Evolutionary conservation across 2,113 vertebrate genomes (phyloP).

Genomic region (Perca schrenkii): DNA sequence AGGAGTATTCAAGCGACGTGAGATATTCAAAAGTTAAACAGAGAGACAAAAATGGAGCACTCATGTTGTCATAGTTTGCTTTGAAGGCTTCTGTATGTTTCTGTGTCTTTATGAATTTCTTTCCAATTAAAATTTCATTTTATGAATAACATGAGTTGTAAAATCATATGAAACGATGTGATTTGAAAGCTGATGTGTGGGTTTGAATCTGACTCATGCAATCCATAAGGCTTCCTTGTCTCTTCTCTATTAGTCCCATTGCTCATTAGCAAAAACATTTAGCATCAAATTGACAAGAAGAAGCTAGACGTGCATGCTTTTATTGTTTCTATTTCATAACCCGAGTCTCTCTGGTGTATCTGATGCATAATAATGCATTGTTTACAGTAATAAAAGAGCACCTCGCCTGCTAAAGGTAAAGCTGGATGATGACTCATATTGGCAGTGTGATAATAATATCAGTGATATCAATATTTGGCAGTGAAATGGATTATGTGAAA

Average conservation of each 20-base stretch:
- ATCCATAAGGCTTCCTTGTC: conserved; percentile 35
- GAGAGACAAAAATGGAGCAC: conserved; percentile 44
- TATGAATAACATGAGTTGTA: conserved; percentile 60
- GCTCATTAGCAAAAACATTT: conserved; percentile 56
- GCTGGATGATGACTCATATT: conserved; percentile 50
- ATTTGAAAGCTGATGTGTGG: conserved; percentile 38
- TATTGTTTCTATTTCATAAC: conserved; percentile 52
- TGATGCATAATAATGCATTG: conserved; percentile 46
- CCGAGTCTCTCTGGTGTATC: conserved; percentile 25
- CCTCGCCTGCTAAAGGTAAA: conserved; percentile 42
- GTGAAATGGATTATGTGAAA: conserved; percentile 51
- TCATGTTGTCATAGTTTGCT: conserved; percentile 46
- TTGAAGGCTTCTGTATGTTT: conserved; percentile 52
- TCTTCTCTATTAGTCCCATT: conserved; percentile 44
- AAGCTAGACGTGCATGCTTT: conserved; percentile 17
- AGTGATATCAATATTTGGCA: conserved; percentile 65
- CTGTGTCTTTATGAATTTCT: conserved; percentile 28
- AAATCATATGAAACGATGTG: conserved; percentile 47
- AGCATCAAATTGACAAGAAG: conserved; percentile 43
- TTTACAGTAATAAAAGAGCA: conserved; percentile 25
- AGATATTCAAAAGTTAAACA: conserved; percentile 54
- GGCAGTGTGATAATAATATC: conserved; percentile 61
- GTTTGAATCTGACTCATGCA: conserved; percentile 41
- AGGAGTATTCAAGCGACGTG: conserved; percentile 53
- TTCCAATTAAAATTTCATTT: conserved; percentile 70